Percentiles rank a stretch among this genome's conserved stretches.
Evolutionary conservation across 1,140 invertebrate genomes (phyloP).

Genomic region (Trissolcus basalis): DNA sequence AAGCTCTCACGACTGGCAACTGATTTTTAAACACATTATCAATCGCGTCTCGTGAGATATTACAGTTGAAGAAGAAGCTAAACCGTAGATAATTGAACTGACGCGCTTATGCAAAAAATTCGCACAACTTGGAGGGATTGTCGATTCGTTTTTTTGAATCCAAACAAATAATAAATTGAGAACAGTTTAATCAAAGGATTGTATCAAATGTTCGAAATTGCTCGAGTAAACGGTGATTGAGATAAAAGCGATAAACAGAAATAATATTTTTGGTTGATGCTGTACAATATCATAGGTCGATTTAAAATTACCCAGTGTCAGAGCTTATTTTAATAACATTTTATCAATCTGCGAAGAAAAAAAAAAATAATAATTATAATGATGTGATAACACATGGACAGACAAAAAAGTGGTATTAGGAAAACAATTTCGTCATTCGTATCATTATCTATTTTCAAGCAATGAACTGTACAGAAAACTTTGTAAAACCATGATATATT

Average conservation of each 20-base stretch:
- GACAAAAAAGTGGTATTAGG: background rate
- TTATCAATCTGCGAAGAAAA: constrained; percentile 29
- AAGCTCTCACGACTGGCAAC: constrained; percentile 18
- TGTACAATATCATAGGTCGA: constrained; percentile 13
- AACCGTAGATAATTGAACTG: background rate
- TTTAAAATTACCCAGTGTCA: constrained; percentile 20
- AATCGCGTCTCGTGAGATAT: background rate
- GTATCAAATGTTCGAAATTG: no score
- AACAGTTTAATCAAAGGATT: no score
- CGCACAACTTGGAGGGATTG: background rate
- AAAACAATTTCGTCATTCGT: constrained; percentile 45
- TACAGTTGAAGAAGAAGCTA: background rate
- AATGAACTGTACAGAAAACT: constrained; percentile 6
- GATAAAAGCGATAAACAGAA: constrained; percentile 2
- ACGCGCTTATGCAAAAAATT: background rate
- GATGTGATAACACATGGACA: no score
- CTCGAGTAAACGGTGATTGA: background rate
- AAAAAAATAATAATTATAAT: no score
- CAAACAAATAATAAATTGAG: no score
- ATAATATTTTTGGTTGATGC: background rate
- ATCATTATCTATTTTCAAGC: constrained; percentile 24
- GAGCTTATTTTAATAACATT: constrained; percentile 16
- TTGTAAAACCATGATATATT: constrained; percentile 33
- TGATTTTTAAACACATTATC: constrained; percentile 13
- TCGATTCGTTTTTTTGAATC: no score